phyloP scores from a whole-genome alignment of 2,797 vertebrate species.

The Chelon labrosus region DNA sequence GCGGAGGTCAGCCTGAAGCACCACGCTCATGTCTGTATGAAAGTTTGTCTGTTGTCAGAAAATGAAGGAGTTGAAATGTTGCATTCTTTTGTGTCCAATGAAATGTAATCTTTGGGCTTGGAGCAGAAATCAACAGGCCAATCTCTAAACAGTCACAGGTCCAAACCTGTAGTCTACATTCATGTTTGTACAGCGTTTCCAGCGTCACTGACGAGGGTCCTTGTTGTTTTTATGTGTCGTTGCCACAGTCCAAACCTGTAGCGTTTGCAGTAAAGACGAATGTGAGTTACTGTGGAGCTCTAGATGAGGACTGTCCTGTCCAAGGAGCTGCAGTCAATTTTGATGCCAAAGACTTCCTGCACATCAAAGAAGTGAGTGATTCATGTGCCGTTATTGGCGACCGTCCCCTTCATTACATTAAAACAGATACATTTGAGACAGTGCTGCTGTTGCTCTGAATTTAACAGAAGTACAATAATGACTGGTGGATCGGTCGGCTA shows the following conservation, averaged over 20 bases:
- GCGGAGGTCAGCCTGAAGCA: neutral
- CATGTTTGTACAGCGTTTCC: neutral
- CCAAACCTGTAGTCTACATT: neutral
- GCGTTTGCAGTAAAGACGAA: slow-evolving; percentile 97
- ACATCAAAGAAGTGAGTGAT: slow-evolving; percentile 95
- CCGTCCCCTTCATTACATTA: neutral
- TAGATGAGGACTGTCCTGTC: slow-evolving; percentile 97
- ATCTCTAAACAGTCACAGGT: too few species aligned
- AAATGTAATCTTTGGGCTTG: too few species aligned
- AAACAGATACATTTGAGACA: slow-evolving; percentile 12
- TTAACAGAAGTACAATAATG: slow-evolving; percentile 94
- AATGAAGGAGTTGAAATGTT: too few species aligned
- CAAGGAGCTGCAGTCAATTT: slow-evolving; percentile 98
- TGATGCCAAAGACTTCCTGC: slow-evolving; percentile 99
- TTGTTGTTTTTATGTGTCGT: slow-evolving; percentile 1
- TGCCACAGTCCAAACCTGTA: slow-evolving; percentile 92
- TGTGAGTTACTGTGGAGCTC: slow-evolving; percentile 95
- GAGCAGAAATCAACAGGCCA: too few species aligned
- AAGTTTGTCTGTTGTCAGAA: too few species aligned
- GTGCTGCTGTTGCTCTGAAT: slow-evolving; percentile 47
- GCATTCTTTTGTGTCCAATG: too few species aligned
- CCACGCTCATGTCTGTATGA: neutral
- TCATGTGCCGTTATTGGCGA: neutral
- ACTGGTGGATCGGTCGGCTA: slow-evolving; percentile 97
- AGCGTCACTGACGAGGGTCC: neutral